Base-by-base conservation (phyloP, 2,113 vertebrate genomes). In the Sorex araneus region DNA sequence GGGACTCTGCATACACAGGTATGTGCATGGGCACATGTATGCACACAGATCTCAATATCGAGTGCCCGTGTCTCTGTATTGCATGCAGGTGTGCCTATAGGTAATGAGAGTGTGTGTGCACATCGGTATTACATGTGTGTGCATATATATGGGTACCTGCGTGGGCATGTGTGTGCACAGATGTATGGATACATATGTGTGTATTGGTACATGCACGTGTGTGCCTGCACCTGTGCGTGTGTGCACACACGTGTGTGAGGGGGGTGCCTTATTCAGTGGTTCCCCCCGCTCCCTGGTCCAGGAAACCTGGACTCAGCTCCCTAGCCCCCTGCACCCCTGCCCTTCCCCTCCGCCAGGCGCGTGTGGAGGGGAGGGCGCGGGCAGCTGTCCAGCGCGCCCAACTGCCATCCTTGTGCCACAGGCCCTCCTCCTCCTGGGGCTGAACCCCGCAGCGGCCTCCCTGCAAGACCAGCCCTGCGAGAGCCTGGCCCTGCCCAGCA, bases 401-500 rank as follows among this genome's bases (percentile, higher is more conserved):
- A 3, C 40, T 40, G 40, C 40, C 40, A n/a, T 40, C 54, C 36
- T 69, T 84, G 30, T 69, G 27, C 34, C 81, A 78, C 92, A 98
- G 98, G 93, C 2, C 0, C 90, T 98, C 36, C 96, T 98, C 79
- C 95, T 98, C 79, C 95, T 98, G 89, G 96, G 97, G 71, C 81
- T 93, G 0, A 95, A 89, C 89, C 93, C 47, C 0, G 89, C 69
- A 18, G 96, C 97, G 15, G 94, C 97, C 71, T 97, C 97, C 70
- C 80, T 97, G 69, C 97, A 96, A 76, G 97, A 97, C 82, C 98
- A 98, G 95, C 97, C 91, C 81, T 98, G 98, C 0, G 97, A 98
- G 94, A 98, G 92, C 83, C 92, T 98, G 28, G 89, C 57, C 0
- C 94, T 95, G 0, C 71, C 28, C 74, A 96, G 84, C 96, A 98